Percentiles rank a stretch among this genome's conserved stretches.
Evolutionary conservation across 2,797 vertebrate genomes (phyloP).

Genomic region (Ctenopoma multispine): DNA sequence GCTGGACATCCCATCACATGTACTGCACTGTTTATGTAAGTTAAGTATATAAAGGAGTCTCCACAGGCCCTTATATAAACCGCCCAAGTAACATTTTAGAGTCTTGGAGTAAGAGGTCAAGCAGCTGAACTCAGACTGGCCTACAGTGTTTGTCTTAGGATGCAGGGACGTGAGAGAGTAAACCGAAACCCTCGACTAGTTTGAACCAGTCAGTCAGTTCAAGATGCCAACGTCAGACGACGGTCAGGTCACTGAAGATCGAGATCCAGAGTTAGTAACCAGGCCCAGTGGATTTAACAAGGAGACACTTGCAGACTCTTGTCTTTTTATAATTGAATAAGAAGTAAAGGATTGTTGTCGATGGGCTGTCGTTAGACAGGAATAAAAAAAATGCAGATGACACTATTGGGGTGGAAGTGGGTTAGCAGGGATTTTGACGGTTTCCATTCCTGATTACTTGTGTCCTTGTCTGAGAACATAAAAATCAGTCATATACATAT

Average conservation of each 20-base stretch:
- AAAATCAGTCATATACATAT: conserved; percentile 23
- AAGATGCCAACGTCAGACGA: conserved; percentile 3
- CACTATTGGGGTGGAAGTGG: neutral
- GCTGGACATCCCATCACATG: no score
- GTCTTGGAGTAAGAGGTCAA: no score
- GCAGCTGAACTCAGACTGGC: no score
- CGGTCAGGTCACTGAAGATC: neutral
- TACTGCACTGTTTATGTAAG: no score
- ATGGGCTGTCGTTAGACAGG: no score
- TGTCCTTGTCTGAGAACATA: neutral
- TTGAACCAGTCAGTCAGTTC: neutral
- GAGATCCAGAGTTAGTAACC: neutral
- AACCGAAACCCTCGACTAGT: neutral
- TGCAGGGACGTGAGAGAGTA: neutral
- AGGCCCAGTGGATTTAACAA: neutral
- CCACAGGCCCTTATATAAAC: no score
- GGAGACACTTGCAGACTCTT: no score
- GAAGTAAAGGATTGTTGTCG: neutral
- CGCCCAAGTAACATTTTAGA: no score
- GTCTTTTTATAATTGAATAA: neutral
- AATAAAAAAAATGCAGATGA: neutral
- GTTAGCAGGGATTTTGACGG: neutral
- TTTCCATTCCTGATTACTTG: neutral
- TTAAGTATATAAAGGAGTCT: no score
- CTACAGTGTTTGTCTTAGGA: no score